Conservation (phyloP, 2,113 vertebrate genomes). For the Campylomormyrus numenius region DNA sequence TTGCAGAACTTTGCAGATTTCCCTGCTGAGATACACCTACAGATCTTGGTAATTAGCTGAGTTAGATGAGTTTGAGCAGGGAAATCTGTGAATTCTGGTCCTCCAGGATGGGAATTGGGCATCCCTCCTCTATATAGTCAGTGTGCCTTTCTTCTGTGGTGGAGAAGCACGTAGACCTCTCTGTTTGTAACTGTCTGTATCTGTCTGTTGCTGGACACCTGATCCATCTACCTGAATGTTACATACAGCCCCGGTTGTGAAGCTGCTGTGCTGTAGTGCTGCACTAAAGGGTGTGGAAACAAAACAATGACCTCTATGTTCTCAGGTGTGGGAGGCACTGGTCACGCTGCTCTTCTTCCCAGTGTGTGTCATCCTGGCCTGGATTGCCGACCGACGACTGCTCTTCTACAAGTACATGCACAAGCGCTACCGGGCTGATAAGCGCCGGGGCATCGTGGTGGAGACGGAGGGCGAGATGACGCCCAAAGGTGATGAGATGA, state of each 20-base stretch:
- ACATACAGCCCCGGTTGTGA: background rate
- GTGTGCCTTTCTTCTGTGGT: background rate
- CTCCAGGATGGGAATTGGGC: background rate
- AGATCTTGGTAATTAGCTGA: background rate
- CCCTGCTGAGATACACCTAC: background rate
- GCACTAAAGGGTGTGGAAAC: background rate
- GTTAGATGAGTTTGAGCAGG: background rate
- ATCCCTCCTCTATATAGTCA: background rate
- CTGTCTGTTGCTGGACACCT: conserved; percentile 21
- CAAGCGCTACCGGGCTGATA: conserved; percentile 88
- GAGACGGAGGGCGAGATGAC: conserved; percentile 79
- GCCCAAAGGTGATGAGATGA: conserved; percentile 72
- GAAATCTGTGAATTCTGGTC: background rate
- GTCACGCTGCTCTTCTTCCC: conserved; percentile 89
- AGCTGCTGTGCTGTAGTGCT: background rate
- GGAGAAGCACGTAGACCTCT: background rate
- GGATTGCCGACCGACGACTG: conserved; percentile 89
- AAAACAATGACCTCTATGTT: conserved; percentile 5
- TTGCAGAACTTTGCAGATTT: background rate
- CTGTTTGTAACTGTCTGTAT: conserved; percentile 14
- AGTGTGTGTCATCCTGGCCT: conserved; percentile 83
- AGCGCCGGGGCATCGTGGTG: conserved; percentile 85
- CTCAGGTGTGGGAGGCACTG: conserved; percentile 83
- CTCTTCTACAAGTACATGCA: conserved; percentile 96
- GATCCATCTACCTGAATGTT: conserved; percentile 14